A percentile compares a stretch with the other conserved stretches of the same genome.
phyloP scores from a whole-genome alignment of 2,113 vertebrate species.

The Coreoperca whiteheadi region DNA sequence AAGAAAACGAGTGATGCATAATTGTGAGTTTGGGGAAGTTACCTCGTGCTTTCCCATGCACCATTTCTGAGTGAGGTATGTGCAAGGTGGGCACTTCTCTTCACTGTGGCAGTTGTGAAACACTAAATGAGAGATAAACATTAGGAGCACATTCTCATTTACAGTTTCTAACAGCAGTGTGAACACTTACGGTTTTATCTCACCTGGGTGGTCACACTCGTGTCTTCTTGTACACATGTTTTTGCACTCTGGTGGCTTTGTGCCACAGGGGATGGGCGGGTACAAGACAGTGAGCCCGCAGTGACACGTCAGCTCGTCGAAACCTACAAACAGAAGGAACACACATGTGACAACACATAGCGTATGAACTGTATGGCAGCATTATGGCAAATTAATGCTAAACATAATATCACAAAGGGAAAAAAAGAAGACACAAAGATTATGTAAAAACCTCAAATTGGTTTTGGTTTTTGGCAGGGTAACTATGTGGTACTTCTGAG shows the following conservation, averaged over 20 bases:
- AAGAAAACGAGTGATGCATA: not conserved
- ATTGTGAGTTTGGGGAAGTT: conserved; percentile 53
- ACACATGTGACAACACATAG: not conserved
- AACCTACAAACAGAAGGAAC: conserved; percentile 84
- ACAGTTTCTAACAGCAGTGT: not conserved
- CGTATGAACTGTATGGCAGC: not conserved
- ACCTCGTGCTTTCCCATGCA: conserved; percentile 99
- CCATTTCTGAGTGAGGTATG: conserved; percentile 97
- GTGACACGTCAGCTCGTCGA: conserved; percentile 96
- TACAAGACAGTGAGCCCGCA: conserved; percentile 94
- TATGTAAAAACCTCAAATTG: conserved; percentile 8
- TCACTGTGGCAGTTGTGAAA: conserved; percentile 98
- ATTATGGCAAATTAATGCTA: not conserved
- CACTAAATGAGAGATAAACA: conserved; percentile 82
- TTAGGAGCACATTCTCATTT: not conserved
- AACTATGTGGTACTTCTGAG: conserved; percentile 15
- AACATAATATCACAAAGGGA: conserved; percentile 7
- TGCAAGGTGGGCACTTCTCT: conserved; percentile 97
- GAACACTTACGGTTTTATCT: accelerated
- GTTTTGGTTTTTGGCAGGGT: not conserved
- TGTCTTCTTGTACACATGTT: conserved; percentile 91
- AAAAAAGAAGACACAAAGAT: not conserved
- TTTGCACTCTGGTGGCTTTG: conserved; percentile 96
- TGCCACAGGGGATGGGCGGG: conserved; percentile 95
- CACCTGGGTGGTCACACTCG: conserved; percentile 97